Evolutionary conservation across 2,888 invertebrate genomes (phyloP), one percentile per base, ranked within the genome.

Genomic region (Harpalus rubripes): DNA sequence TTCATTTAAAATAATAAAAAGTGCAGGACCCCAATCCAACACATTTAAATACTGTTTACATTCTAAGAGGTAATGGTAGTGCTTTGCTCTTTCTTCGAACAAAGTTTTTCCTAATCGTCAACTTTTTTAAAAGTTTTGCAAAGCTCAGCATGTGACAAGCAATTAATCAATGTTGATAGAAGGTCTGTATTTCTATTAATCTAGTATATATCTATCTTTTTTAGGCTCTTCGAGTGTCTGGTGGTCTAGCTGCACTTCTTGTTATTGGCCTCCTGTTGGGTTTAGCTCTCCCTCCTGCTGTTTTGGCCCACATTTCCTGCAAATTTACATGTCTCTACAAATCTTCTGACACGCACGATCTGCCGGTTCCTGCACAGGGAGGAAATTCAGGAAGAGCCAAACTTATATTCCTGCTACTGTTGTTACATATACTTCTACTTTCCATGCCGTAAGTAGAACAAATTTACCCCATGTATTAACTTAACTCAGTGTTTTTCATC

Each of bases 181-280:
- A 22, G 22, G 3, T 22, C 22, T 22, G 4, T 32, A 32, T 32
- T 32, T 32, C 4, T 32, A 32, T 32, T 32, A 32, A 22, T 32
- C 32, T 32, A 32, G 32, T 32, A 32, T 32, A 4, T 5, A 6
- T 5, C 5, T 32, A 52, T 10, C 6, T 52, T 52, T 8, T 52
- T 52, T 52, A 96, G 96, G 94, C 95, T 76, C 92, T 95, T 88
- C 94, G 94, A 91, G 92, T 95, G 89, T 95, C 96, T 89, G 94
- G 94, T 12, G 94, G 94, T 59, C 95, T 96, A 85, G 93, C 92
- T 15, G 92, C 94, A 87, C 92, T 95, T 89, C 93, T 94, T 12
- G 44, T 52, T 12, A 0, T 52, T 52, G 44, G 44, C 87, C 92
- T 93, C 78, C 92, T 95, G 88, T 91, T 95, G 87, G 94, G 95